Evolutionary conservation across 37 sponge, comb jelly and placozoan species (phyloP), one percentile per base, ranked within the genome.

Genomic region (Halisarca cf. caerulea): DNA sequence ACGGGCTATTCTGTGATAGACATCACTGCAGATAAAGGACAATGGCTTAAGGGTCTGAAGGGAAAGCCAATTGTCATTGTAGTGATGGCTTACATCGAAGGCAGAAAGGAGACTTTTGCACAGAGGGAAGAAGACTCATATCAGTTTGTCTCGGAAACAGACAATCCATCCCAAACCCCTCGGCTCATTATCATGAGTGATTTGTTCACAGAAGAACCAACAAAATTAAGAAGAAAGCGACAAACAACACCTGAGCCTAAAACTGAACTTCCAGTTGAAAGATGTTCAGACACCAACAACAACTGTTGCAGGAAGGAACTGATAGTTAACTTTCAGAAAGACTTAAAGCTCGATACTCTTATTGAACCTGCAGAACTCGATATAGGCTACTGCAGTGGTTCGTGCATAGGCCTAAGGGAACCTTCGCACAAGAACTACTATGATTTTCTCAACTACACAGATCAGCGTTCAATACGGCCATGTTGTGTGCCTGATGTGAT

Each of bases 401-500:
- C 38, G 14, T 74, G 77, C 77, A 42, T 33, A 6, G 24, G 24
- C 8, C n/a, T 25, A 2, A 5, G n/a, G 1, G 2, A 42, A 20
- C 15, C 24, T 41, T 0, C 17, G 1, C 2, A 43, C 32, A 17
- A 40, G 23, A 21, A 18, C 36, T 44, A 74, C 45, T 39, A 40
- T 21, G 23, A 21, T 74, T 8, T 44, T 20, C 18, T 24, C 3
- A 2, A 41, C 21, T 20, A 36, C 15, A 43, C 44, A 1, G 36
- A 37, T 8, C 44, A n/a, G n/a, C 27, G 36, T n/a, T 42, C 2
- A 3, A 41, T 74, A 2, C 17, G 23, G 21, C 45, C 77, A 17
- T 74, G 77, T 21, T 74, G 77, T 40, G 77, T 74, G 18, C 77
- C 77, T 15, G 42, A 74, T 41, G n/a, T 17, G 15, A 21, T 74